Conservation (phyloP, 2,888 invertebrate species). For the Ophion ventricosus region DNA sequence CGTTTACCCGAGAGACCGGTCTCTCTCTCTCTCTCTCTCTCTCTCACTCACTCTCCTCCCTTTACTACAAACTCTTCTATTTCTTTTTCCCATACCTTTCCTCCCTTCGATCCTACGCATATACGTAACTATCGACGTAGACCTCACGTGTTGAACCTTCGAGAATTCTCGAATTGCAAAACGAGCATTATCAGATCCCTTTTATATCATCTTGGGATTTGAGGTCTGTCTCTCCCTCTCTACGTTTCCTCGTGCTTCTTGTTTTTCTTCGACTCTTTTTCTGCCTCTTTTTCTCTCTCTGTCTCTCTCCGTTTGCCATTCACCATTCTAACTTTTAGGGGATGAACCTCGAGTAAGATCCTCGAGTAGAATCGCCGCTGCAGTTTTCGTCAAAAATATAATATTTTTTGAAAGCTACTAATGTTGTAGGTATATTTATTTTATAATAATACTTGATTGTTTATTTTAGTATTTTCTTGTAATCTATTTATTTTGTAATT, state of each 20-base stretch:
- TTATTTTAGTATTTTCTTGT: not conserved
- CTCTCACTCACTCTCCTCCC: not conserved
- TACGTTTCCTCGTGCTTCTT: no score
- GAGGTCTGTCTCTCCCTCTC: not conserved
- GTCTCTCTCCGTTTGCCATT: not conserved
- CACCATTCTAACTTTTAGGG: conserved; percentile 1
- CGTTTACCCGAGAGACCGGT: conserved; percentile 52
- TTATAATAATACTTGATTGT: no score
- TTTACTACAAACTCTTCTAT: not conserved
- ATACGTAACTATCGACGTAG: conserved; percentile 29
- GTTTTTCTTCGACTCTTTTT: no score
- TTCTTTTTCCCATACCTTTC: conserved; percentile 25
- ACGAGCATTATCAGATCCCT: conserved; percentile 34
- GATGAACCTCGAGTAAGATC: conserved; percentile 2
- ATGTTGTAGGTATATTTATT: not conserved
- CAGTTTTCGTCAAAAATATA: not conserved
- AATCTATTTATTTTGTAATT: not conserved
- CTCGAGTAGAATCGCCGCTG: not conserved
- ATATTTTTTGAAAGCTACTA: not conserved
- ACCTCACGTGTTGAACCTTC: conserved; percentile 41
- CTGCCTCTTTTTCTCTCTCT: not conserved
- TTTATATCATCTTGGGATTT: conserved; percentile 21
- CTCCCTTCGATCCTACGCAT: conserved; percentile 5
- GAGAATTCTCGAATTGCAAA: conserved; percentile 52
- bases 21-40: conserved; percentile 9